Conservation (phyloP, 2,888 invertebrate species). For the Ochlodes sylvanus region DNA sequence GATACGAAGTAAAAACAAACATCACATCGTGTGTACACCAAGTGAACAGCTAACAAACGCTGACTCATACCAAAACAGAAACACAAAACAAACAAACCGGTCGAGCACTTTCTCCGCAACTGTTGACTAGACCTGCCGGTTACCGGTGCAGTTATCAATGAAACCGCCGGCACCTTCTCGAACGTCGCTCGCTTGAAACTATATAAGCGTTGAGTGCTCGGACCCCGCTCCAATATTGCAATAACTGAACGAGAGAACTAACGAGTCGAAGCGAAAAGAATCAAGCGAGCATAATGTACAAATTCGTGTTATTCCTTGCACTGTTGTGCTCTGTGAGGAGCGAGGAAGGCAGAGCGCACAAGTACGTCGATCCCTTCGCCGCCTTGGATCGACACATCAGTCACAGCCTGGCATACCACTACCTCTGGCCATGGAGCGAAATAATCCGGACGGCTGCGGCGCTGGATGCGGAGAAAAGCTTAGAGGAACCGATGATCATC, state of each 20-base stretch:
- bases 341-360: conserved; percentile 56
- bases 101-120: conserved; percentile 51
- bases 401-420: conserved; percentile 69
- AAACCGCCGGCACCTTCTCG: conserved; percentile 71
- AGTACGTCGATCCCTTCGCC: conserved; percentile 67
- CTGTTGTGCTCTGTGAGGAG: conserved; percentile 55
- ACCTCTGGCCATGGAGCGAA: conserved; percentile 78
- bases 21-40: background rate
- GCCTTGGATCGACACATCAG: conserved; percentile 69
- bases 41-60: conserved; percentile 4
- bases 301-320: conserved; percentile 59
- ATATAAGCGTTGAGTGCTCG: conserved; percentile 64
- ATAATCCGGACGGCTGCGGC: conserved; percentile 68
- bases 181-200: conserved; percentile 68
- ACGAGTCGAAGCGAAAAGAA: conserved; percentile 5
- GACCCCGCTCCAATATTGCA: conserved; percentile 45
- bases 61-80: conserved; percentile 31
- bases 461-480: conserved; percentile 60
- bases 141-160: conserved; percentile 70
- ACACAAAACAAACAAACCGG: conserved; percentile 41
- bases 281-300: conserved; percentile 59
- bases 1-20: conserved; percentile 4
- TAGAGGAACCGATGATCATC: conserved; percentile 72
- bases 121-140: conserved; percentile 68
- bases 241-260: conserved; percentile 25